A percentile compares a stretch with the other conserved stretches of the same genome.
phyloP scores from a whole-genome alignment of 2,113 vertebrate genomes.

The Centropus unirufus region DNA sequence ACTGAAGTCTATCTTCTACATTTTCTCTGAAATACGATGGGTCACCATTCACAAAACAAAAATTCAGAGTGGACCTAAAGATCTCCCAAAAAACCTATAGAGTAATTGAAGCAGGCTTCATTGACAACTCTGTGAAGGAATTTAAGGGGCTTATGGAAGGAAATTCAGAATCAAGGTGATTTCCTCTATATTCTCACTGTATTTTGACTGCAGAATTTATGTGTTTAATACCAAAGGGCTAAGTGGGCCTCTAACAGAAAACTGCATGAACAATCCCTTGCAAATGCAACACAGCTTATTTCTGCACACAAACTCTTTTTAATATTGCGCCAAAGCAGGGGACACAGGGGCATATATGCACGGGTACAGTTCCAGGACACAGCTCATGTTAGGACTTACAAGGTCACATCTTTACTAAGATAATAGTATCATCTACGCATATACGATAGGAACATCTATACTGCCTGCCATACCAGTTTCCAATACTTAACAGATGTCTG shows the following conservation, averaged over 20 bases:
- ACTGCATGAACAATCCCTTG: neutral
- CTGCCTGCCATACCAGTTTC: neutral
- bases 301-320: neutral
- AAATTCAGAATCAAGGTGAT: neutral
- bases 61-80: neutral
- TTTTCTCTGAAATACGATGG: neutral
- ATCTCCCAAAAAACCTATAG: neutral
- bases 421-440: neutral
- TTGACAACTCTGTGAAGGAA: neutral
- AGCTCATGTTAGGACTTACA: neutral
- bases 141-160: neutral
- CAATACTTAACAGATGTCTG: neutral
- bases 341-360: neutral
- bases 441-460: neutral
- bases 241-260: neutral
- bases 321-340: neutral
- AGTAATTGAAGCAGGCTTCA: neutral
- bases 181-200: neutral
- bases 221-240: neutral
- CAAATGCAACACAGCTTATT: neutral
- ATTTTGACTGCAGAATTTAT: neutral
- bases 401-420: neutral
- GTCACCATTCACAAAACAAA: neutral
- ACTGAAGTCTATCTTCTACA: neutral
- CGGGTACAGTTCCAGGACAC: neutral